Percentiles rank a stretch among this genome's conserved stretches.
Evolutionary conservation across 2,888 invertebrate species (phyloP).

Genomic region (Drosophila emarginata): DNA sequence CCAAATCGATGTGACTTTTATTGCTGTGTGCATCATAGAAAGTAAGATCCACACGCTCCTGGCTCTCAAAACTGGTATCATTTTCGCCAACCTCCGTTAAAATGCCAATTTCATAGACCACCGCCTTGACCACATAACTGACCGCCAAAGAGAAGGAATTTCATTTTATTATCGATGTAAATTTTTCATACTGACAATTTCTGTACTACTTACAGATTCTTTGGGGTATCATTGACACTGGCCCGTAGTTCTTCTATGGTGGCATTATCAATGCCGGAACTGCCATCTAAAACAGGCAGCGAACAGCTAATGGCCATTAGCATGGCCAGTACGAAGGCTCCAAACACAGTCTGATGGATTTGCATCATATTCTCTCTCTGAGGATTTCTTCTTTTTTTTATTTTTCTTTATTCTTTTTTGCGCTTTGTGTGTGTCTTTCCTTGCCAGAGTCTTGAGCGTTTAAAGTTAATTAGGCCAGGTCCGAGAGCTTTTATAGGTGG

Average conservation of each 20-base stretch:
- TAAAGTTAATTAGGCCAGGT: constrained; percentile 68
- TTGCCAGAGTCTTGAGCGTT: constrained; percentile 59
- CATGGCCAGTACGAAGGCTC: constrained; percentile 68
- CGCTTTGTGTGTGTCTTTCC: constrained; percentile 28
- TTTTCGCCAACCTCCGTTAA: constrained; percentile 84
- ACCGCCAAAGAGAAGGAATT: neutral
- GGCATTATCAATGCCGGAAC: constrained; percentile 74
- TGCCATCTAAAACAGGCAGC: constrained; percentile 73
- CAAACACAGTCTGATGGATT: constrained; percentile 55
- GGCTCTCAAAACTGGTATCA: constrained; percentile 82
- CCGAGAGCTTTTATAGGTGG: constrained; percentile 59
- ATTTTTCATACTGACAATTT: too few species aligned
- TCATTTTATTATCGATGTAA: neutral
- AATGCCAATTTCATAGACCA: constrained; percentile 86
- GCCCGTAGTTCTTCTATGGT: constrained; percentile 75
- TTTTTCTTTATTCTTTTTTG: neutral
- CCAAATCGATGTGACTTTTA: constrained; percentile 83
- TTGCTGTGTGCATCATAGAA: constrained; percentile 84
- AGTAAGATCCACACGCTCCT: constrained; percentile 84
- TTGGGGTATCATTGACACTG: constrained; percentile 76
- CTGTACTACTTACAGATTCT: constrained; percentile 78
- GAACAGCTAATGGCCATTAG: constrained; percentile 64
- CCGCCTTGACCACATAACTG: constrained; percentile 85
- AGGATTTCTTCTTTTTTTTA: neutral
- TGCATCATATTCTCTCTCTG: constrained; percentile 49